These are phyloP conservation scores for Drosophila putrida DNA, from an alignment of 2,888 invertebrate genomes.

Conservation along the genomic window DNA sequence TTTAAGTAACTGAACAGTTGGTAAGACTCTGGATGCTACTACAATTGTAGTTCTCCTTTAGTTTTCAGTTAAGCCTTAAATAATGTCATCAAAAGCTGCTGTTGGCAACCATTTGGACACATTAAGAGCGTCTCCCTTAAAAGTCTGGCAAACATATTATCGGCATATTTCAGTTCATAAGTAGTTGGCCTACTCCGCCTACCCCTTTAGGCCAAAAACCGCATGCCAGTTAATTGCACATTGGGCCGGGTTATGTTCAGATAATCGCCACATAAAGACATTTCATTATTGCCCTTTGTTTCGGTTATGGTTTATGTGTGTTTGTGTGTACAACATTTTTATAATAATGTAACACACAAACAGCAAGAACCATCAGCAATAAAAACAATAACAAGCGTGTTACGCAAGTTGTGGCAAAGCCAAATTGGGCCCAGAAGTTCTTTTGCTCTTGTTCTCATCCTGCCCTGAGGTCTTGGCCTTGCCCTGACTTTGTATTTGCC, in stretches of 20 bases:
- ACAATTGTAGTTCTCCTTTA: slow-evolving; percentile 8
- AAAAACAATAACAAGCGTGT: slow-evolving; percentile 46
- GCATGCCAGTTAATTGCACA: slow-evolving; percentile 71
- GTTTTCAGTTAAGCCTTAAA: not conserved
- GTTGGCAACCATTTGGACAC: slow-evolving; percentile 3
- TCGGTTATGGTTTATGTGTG: slow-evolving; percentile 44
- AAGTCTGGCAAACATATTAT: slow-evolving; percentile 1
- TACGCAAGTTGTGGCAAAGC: slow-evolving; percentile 46
- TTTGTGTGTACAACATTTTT: slow-evolving; percentile 49
- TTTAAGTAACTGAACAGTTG: not conserved
- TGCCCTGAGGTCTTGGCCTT: slow-evolving; percentile 33
- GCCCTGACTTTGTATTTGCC: slow-evolving; percentile 64
- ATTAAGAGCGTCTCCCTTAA: not conserved
- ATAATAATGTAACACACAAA: slow-evolving; percentile 44
- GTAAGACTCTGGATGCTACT: not conserved
- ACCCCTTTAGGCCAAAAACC: slow-evolving; percentile 23
- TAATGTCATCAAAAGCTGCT: slow-evolving; percentile 10
- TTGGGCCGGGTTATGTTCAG: slow-evolving; percentile 62
- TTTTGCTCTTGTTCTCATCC: slow-evolving; percentile 11
- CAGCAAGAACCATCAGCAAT: slow-evolving; percentile 38
- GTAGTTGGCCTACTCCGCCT: not conserved
- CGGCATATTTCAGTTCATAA: slow-evolving; percentile 14
- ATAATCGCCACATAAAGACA: slow-evolving; percentile 78
- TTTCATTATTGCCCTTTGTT: slow-evolving; percentile 68
- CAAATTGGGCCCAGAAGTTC: slow-evolving; percentile 32